Conservation (phyloP, 2,888 invertebrate species). For the Macrosiphum euphorbiae region DNA sequence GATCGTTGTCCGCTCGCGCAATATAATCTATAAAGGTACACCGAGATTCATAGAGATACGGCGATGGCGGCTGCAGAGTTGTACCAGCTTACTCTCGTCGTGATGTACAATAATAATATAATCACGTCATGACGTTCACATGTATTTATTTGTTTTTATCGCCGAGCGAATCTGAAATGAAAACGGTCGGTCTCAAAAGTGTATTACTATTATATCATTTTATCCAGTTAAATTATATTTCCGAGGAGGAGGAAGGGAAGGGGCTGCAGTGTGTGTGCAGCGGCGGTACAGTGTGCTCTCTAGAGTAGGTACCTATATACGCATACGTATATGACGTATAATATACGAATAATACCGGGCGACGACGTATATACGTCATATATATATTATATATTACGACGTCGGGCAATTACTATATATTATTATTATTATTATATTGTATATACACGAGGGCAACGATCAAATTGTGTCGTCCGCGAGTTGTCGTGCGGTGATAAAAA, state of each 20-base stretch:
- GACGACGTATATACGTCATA: not conserved
- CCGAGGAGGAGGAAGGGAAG: not conserved
- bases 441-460: not conserved
- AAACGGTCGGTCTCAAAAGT: not conserved
- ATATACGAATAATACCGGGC: not conserved
- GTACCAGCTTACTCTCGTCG: not conserved
- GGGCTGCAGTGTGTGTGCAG: not conserved
- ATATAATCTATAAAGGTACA: not conserved
- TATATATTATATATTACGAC: not conserved
- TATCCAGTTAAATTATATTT: not conserved
- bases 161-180: slow-evolving; percentile 26
- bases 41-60: not conserved
- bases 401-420: slow-evolving; percentile 38
- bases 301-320: not conserved
- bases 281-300: not conserved
- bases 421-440: not conserved
- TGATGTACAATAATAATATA: not conserved
- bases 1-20: not conserved
- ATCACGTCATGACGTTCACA: not conserved
- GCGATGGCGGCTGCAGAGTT: not conserved
- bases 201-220: not conserved
- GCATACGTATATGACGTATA: not conserved
- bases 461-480: slow-evolving; percentile 51
- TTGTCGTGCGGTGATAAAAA: slow-evolving; percentile 15
- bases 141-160: slow-evolving; percentile 39